Evolutionary conservation across 1,140 invertebrate species (phyloP).

Genomic region (Megalopta genalis): DNA sequence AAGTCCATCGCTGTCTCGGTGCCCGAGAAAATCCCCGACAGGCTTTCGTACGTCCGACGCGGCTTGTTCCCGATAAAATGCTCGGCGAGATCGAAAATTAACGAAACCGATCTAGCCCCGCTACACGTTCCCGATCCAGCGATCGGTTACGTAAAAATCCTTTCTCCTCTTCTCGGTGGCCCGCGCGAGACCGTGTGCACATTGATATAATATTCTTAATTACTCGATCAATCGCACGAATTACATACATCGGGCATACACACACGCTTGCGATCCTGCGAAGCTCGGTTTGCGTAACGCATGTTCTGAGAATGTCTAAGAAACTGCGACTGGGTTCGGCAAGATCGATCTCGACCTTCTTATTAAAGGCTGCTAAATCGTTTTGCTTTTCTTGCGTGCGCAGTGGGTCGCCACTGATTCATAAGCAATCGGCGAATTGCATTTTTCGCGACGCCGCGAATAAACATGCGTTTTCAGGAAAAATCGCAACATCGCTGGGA

Average conservation of each 20-base stretch:
- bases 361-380: too few relatives aligned
- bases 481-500: too few relatives aligned
- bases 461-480: too few relatives aligned
- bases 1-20: constrained; percentile 17
- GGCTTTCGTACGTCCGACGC: constrained; percentile 9
- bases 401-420: too few relatives aligned
- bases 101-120: constrained; percentile 21
- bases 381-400: too few relatives aligned
- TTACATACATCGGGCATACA: background rate
- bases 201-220: constrained; percentile 19
- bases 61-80: constrained; percentile 26
- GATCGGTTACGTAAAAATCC: constrained; percentile 41
- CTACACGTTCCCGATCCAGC: background rate
- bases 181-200: background rate
- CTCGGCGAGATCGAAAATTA: constrained; percentile 38
- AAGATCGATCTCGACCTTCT: too few relatives aligned
- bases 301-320: too few relatives aligned
- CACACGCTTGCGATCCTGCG: background rate
- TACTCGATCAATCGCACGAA: background rate
- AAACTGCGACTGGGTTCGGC: too few relatives aligned
- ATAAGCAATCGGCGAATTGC: too few relatives aligned
- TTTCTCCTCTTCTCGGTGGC: background rate
- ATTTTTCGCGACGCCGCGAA: too few relatives aligned
- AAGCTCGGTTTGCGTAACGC: background rate
- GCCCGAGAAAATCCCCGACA: constrained; percentile 16